phyloP scores from a whole-genome alignment of 2,113 vertebrate species.

The Vicugna pacos region DNA sequence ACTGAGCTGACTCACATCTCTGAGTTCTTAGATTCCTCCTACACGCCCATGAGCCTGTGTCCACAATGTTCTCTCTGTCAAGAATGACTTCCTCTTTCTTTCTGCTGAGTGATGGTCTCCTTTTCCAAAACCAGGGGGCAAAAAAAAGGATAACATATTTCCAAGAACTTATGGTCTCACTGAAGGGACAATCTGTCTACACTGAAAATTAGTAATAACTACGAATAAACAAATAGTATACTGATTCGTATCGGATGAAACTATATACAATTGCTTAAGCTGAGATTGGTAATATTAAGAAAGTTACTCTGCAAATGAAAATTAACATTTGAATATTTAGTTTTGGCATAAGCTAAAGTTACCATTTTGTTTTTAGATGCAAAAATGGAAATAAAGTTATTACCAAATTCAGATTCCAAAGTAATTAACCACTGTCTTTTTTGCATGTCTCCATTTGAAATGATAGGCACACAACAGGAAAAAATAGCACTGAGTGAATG shows the following conservation, averaged over 20 bases:
- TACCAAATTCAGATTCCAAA: background rate
- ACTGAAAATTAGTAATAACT: background rate
- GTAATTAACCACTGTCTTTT: background rate
- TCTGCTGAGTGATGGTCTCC: background rate
- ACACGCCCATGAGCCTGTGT: background rate
- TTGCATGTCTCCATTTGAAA: background rate
- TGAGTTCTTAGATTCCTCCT: background rate
- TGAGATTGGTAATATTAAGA: background rate
- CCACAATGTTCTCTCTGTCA: background rate
- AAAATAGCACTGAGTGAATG: background rate
- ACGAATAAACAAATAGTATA: background rate
- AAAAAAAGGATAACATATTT: background rate
- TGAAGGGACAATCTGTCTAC: background rate
- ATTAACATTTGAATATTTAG: background rate
- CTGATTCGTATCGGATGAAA: background rate
- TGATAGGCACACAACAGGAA: background rate
- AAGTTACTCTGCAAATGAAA: background rate
- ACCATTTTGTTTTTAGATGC: background rate
- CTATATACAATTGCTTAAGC: background rate
- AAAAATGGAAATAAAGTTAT: constrained; percentile 4
- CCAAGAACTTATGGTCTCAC: background rate
- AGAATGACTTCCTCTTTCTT: background rate
- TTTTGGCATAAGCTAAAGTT: background rate
- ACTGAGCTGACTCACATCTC: background rate
- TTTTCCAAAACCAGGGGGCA: background rate